These are phyloP conservation scores for Microplitis manilae DNA, from an alignment of 2,888 invertebrate species.

Conservation along the genomic window DNA sequence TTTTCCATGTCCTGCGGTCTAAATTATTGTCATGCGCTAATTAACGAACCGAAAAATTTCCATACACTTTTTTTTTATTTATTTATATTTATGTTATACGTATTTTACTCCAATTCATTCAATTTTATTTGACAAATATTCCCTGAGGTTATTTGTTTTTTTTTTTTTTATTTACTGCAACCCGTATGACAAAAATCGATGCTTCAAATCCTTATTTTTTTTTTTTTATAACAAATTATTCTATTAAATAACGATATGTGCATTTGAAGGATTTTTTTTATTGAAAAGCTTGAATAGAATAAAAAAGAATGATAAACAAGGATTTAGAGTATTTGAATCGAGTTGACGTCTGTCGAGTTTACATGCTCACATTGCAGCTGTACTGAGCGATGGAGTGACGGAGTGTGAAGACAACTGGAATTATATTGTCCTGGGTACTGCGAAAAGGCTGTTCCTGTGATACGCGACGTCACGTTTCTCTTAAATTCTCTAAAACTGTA, in stretches of 20 bases:
- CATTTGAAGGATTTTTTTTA: neutral
- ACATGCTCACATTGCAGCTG: neutral
- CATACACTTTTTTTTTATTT: too few relatives aligned
- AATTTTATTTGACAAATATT: too few relatives aligned
- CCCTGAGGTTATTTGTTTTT: too few relatives aligned
- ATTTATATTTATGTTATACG: too few relatives aligned
- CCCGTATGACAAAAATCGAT: too few relatives aligned
- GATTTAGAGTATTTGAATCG: neutral
- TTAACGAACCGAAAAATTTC: neutral
- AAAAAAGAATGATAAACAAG: neutral
- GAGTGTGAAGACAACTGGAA: neutral
- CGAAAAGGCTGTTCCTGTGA: neutral
- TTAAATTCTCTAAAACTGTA: too few relatives aligned
- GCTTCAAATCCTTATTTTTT: too few relatives aligned
- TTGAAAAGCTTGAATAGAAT: neutral
- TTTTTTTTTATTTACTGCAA: too few relatives aligned
- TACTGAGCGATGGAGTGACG: neutral
- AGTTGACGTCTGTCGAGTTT: neutral
- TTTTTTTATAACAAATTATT: neutral
- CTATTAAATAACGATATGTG: neutral
- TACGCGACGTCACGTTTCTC: neutral
- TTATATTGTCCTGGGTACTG: slow-evolving; percentile 6
- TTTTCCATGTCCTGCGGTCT: neutral
- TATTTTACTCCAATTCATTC: too few relatives aligned
- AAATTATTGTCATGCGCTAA: slow-evolving; percentile 22